Evolutionary conservation across 2,888 invertebrate species (phyloP).

Genomic region (Hypomecis punctinalis): DNA sequence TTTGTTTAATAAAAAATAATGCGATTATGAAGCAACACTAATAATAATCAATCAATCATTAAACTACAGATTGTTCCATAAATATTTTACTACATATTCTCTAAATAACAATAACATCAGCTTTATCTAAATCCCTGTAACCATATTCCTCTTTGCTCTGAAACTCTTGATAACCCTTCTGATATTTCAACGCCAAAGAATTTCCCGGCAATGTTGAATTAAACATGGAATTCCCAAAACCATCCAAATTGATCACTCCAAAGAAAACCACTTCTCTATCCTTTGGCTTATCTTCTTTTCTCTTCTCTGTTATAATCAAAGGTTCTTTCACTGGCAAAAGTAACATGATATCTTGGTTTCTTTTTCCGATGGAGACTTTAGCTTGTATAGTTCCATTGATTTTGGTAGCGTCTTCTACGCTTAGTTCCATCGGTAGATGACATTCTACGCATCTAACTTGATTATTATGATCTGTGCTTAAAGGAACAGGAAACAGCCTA

Average conservation of each 20-base stretch:
- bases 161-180: constrained; percentile 70
- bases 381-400: constrained; percentile 77
- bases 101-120: constrained; percentile 65
- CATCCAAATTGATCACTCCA: constrained; percentile 69
- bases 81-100: not conserved
- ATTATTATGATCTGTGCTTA: constrained; percentile 73
- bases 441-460: constrained; percentile 81
- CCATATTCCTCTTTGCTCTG: constrained; percentile 45
- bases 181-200: constrained; percentile 75
- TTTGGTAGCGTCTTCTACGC: constrained; percentile 40
- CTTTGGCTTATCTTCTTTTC: constrained; percentile 47
- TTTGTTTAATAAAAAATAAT: too few relatives aligned
- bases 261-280: constrained; percentile 65
- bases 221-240: constrained; percentile 65
- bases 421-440: constrained; percentile 67
- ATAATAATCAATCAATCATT: too few relatives aligned
- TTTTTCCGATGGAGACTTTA: constrained; percentile 65
- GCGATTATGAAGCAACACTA: too few relatives aligned
- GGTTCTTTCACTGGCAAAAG: constrained; percentile 71
- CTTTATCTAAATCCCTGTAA: constrained; percentile 57
- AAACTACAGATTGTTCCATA: too few relatives aligned
- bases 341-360: constrained; percentile 65
- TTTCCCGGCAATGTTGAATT: constrained; percentile 61
- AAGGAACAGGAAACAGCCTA: constrained; percentile 82
- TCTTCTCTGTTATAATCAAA: constrained; percentile 68